Base-by-base conservation (phyloP, 2,797 vertebrate genomes). In the Chaenodraco wilsoni region DNA sequence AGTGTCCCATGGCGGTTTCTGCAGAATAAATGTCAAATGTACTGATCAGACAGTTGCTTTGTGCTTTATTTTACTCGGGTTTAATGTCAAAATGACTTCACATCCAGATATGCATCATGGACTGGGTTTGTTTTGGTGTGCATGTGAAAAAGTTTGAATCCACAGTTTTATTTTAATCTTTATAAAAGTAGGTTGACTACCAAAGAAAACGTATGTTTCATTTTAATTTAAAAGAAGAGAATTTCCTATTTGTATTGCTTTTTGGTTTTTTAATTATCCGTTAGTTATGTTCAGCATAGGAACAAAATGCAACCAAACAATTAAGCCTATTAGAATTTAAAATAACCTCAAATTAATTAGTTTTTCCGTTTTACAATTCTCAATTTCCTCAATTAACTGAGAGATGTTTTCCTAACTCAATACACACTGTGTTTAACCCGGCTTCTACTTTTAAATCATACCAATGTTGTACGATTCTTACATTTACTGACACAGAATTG, bases 1-100 rank as follows among this genome's bases (percentile, higher is more conserved):
- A 89, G 81, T 77, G 80, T 90, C 91, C 89, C 77, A 56, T 86
- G 86, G 90, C 86, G 40, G 7, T 91, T 90, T 57, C 80, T 61
- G 72, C 49, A 4, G 62, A 56, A 65, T 70, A 82, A 78, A 85
- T 54, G 87, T 87, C 84, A 86, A 75, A 83, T 84, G 82, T 79
- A 79, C 75, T 46, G 72, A 79, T 84, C 74, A 49, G 5, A 52
- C 46, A 33, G 76, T 58, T 75, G 54, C 70, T 76, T 51, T 85
- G 40, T 49, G 27, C 79, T 66, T 75, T 84, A 82, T 85, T 82
- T 85, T 73, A 64, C 83, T 89, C 78, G 81, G 78, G 85, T 80
- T 88, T 81, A 83, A 79, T 23, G 83, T 89, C 87, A 89, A 66
- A 71, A 57, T 72, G 84, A 87, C 88, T 91, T 83, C 59, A 59